Evolutionary conservation across 1,140 invertebrate genomes (phyloP), one percentile per base, ranked within the genome.

Genomic region (Tachypleus tridentatus): DNA sequence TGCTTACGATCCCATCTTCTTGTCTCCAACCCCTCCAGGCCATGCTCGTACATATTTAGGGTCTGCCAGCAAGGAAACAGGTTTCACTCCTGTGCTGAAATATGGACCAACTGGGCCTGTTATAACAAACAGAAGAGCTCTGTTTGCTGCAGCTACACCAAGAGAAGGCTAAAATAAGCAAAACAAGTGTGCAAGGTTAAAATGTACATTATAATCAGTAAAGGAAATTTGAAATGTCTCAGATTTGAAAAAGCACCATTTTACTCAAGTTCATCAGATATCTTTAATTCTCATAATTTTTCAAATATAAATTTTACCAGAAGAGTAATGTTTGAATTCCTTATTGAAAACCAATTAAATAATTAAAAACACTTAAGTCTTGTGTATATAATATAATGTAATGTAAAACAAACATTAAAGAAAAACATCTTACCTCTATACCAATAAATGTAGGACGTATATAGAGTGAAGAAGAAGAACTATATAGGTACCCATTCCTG

Each of bases 401-500:
- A 29, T 29, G 29, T 29, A 57, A 51, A 51, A 58, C 49, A 10
- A 29, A n/a, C 51, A 64, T 49, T 10, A 62, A 63, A 5, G 54
- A 9, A 47, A 60, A 49, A 61, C 57, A 64, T 82, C 84, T 86
- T 81, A 97, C 93, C 80, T 99, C 96, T 65, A 91, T 96, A 64
- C 90, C 96, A 75, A 99, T 98, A 52, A 97, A 79, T 1, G 97
- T 97, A 56, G 97, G 97, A 72, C 97, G 82, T 65, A 99, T 87
- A 74, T 99, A 99, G 4, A 99, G 81, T 73, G 93, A 95, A 72
- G 89, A 88, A 5, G 86, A 81, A 10, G 73, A 73, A 72, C 87
- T 85, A 76, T 93, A 86, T n/a, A 4, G 97, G 97, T 5, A 99
- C 92, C 97, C 96, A 99, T 77, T 97, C 93, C 73, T 91, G 87